A percentile compares a stretch with the other conserved stretches of the same genome.
These are phyloP conservation scores for Halictus quadricinctus DNA, from an alignment of 2,888 invertebrate genomes.

Conservation along the genomic window DNA sequence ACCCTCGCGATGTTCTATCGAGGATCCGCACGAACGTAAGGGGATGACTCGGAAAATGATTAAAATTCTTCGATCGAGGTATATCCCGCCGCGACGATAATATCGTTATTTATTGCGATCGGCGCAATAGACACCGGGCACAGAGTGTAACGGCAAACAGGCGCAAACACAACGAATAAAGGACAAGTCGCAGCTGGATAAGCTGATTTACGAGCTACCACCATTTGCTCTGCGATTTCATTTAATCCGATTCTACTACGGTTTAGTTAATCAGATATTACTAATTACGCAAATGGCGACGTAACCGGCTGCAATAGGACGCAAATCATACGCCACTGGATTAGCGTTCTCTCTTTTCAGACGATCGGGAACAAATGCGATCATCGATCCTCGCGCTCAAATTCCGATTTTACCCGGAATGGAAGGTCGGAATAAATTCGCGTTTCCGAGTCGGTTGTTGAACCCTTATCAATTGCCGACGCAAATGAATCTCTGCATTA, in stretches of 20 bases:
- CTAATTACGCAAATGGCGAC: conserved; percentile 59
- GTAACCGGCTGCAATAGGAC: conserved; percentile 20
- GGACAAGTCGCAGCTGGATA: conserved; percentile 63
- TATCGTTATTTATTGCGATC: conserved; percentile 46
- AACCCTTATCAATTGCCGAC: not conserved
- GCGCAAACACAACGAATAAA: conserved; percentile 54
- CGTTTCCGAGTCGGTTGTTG: not conserved
- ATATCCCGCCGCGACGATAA: conserved; percentile 30
- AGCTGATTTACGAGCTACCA: conserved; percentile 56
- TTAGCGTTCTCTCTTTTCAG: conserved; percentile 30
- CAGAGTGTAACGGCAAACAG: conserved; percentile 41
- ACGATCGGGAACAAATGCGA: not conserved
- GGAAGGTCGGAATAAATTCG: not conserved
- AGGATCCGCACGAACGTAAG: not conserved
- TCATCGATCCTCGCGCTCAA: not conserved
- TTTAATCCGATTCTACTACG: conserved; percentile 57
- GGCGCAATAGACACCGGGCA: conserved; percentile 48
- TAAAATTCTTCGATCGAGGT: not conserved
- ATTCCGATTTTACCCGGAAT: not conserved
- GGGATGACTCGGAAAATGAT: not conserved
- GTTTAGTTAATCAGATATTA: conserved; percentile 63
- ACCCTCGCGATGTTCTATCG: not conserved
- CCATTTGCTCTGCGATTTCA: conserved; percentile 61
- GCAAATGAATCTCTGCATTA: not conserved
- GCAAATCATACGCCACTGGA: conserved; percentile 50